These are phyloP conservation scores for Tolmerus cingulatus DNA, from an alignment of 2,888 invertebrate species.

Conservation along the genomic window DNA sequence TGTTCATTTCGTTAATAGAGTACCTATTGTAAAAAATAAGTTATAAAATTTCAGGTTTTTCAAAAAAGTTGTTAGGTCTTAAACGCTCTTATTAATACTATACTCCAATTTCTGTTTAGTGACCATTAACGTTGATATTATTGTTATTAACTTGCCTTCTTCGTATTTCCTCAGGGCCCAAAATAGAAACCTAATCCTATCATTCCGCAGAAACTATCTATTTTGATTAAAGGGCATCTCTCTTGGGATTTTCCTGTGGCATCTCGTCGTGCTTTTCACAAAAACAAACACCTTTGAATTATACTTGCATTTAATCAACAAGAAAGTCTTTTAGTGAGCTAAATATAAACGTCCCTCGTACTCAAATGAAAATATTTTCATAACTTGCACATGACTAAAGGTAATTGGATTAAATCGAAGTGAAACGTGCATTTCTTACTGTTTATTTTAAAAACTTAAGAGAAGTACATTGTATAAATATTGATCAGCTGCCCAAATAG, in stretches of 20 bases:
- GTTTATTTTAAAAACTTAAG: not conserved
- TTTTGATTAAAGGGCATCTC: not conserved
- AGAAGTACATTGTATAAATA: not conserved
- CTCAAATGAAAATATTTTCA: not conserved
- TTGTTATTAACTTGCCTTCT: too few relatives aligned
- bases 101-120: too few relatives aligned
- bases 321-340: not conserved
- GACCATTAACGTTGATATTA: too few relatives aligned
- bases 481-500: not conserved
- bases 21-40: too few relatives aligned
- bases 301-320: not conserved
- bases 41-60: too few relatives aligned
- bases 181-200: not conserved
- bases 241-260: not conserved
- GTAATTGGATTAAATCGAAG: not conserved
- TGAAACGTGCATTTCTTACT: not conserved
- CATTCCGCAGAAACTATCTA: not conserved
- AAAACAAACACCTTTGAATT: not conserved
- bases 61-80: too few relatives aligned
- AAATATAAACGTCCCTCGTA: not conserved
- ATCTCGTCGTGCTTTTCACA: not conserved
- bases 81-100: too few relatives aligned
- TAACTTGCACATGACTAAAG: not conserved
- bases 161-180: too few relatives aligned
- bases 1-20: not conserved